Conservation (phyloP, 2,888 invertebrate genomes). For the Beris chalybata region DNA sequence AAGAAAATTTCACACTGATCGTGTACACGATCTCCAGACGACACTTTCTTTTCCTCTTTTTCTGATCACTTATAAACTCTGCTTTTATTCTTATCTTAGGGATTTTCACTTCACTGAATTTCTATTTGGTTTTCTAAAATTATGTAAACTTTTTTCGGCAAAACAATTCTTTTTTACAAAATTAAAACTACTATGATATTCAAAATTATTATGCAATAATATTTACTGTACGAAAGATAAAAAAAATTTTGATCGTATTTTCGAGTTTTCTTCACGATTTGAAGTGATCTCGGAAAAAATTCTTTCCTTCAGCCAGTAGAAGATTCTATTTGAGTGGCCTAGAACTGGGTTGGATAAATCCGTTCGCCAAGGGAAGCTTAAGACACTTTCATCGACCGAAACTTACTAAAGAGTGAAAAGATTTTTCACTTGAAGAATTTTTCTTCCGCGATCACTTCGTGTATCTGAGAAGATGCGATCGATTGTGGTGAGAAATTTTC, state of each 20-base stretch:
- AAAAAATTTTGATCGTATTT: background rate
- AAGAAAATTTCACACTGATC: slow-evolving; percentile 16
- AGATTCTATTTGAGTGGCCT: slow-evolving; percentile 15
- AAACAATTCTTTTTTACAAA: too few relatives aligned
- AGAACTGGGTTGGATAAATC: slow-evolving; percentile 10
- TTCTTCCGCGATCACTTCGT: background rate
- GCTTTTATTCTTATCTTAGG: background rate
- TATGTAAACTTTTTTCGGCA: too few relatives aligned
- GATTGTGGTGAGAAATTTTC: background rate
- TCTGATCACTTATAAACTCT: background rate
- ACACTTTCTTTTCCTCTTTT: slow-evolving; percentile 22
- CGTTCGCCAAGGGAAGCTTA: slow-evolving; percentile 21
- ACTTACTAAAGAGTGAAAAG: slow-evolving; percentile 29
- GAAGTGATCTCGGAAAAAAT: background rate
- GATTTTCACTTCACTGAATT: background rate
- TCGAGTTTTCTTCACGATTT: background rate
- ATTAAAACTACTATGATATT: background rate
- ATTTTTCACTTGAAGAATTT: slow-evolving; percentile 23
- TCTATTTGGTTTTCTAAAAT: background rate
- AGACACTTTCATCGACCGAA: slow-evolving; percentile 37
- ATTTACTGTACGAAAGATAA: background rate
- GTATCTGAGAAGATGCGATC: background rate
- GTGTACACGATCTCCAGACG: slow-evolving; percentile 1
- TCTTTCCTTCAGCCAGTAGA: background rate
- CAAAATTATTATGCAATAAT: background rate